phyloP scores from a whole-genome alignment of 1,140 invertebrate species.

The Tetramorium alpestre region DNA sequence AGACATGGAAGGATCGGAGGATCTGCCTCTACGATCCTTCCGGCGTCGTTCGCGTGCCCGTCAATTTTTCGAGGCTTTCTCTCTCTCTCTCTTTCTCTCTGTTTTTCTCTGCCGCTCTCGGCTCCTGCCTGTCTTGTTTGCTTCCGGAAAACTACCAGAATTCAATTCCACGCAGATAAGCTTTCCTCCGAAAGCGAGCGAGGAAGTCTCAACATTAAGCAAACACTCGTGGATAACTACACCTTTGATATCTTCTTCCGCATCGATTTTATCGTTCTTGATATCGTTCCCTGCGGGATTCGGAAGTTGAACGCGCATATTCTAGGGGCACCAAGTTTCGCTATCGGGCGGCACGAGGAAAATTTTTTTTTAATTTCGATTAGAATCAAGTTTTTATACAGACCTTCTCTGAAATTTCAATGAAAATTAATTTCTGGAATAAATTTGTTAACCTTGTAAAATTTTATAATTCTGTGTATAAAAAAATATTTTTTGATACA shows the following conservation, averaged over 20 bases:
- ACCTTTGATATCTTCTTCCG: conserved; percentile 36
- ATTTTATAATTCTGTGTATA: neutral
- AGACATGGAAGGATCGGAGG: conserved; percentile 45
- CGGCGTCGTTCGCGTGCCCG: neutral
- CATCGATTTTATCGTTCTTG: conserved; percentile 38
- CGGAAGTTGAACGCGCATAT: conserved; percentile 1
- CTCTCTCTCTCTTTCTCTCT: neutral
- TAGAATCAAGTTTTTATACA: neutral
- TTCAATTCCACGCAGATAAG: conserved; percentile 42
- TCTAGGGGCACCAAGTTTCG: neutral
- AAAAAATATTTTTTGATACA: neutral
- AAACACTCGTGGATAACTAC: conserved; percentile 45
- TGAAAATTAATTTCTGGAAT: neutral
- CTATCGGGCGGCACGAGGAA: neutral
- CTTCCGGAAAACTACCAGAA: conserved; percentile 20
- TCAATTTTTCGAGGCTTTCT: conserved; percentile 22
- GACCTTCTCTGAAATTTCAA: neutral
- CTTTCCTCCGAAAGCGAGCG: conserved; percentile 4
- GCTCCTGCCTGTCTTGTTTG: neutral
- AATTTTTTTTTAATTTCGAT: conserved; percentile 4
- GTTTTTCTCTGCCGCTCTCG: neutral
- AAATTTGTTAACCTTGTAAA: neutral
- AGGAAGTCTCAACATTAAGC: conserved; percentile 40
- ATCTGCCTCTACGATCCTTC: conserved; percentile 21
- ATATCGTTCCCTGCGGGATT: conserved; percentile 20